phyloP scores from a whole-genome alignment of 2,113 vertebrate genomes.

The Amblyornis subalaris region DNA sequence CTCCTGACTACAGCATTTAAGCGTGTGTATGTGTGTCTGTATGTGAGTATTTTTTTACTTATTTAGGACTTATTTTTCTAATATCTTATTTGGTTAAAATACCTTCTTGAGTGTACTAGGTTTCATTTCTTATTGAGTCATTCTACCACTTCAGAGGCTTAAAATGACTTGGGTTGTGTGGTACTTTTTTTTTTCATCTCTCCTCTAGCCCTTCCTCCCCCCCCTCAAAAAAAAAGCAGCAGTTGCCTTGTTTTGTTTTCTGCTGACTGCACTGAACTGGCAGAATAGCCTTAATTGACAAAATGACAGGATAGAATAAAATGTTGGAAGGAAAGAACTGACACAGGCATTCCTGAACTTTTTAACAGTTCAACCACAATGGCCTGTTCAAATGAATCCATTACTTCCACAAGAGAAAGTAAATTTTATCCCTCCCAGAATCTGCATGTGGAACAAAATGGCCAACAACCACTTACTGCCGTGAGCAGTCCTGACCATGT shows the following conservation, averaged over 20 bases:
- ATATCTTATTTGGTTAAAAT: not conserved
- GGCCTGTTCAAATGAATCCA: not conserved
- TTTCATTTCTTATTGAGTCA: constrained; percentile 30
- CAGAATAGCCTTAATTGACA: constrained; percentile 44
- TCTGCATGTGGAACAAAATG: not conserved
- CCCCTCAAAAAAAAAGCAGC: not conserved
- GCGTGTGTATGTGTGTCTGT: not conserved
- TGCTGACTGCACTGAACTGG: constrained; percentile 27
- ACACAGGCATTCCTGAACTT: constrained; percentile 34
- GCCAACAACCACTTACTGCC: not conserved
- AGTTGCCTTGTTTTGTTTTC: not conserved
- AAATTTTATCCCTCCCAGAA: not conserved
- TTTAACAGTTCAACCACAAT: constrained; percentile 35
- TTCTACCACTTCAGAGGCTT: not conserved
- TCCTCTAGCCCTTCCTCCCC: not conserved
- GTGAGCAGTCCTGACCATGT: not conserved
- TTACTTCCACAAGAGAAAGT: constrained; percentile 15
- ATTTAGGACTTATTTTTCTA: not conserved
- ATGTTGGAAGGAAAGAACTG: constrained; percentile 35
- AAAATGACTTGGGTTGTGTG: not conserved
- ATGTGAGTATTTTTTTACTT: not conserved
- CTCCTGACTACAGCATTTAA: not conserved
- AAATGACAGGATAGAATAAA: constrained; percentile 59
- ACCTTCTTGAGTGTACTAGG: not conserved
- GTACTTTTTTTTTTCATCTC: not conserved